Base-by-base conservation (phyloP, 2,888 invertebrate genomes). In the Copidosoma aretas region DNA sequence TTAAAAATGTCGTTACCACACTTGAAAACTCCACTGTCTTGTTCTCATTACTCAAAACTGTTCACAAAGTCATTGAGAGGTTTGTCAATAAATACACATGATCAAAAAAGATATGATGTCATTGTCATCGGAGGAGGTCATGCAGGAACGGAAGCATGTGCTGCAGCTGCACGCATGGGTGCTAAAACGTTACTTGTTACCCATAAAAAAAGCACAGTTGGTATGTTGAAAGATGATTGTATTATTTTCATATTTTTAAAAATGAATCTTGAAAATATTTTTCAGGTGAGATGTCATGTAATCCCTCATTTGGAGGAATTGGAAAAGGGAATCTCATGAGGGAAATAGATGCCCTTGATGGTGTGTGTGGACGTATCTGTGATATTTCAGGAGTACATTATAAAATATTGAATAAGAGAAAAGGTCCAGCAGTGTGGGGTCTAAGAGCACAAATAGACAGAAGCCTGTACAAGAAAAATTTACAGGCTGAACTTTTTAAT, bases 251-350 rank as follows among this genome's bases (percentile, higher is more conserved):
- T n/a, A 2, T 8, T 8, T 8, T n/a, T n/a, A 39, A 17, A 39
- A n/a, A 39, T 57, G 39, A 19, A 46, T 64, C 0, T 10, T 66
- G 15, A 19, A 58, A 22, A 52, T 54, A 25, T 53, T 19, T 62
- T 84, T 70, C 73, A 92, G 92, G 93, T 39, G 94, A 93, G 84
- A 96, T 96, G 95, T 94, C 94, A 0, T 95, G 96, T 79, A 96
- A 96, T 85, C 95, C 96, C 22, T 93, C 94, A 0, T 96, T 96
- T 85, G 95, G 95, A 32, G 95, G 95, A 10, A 93, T 96, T 75
- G 95, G 95, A 0, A 96, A 96, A 84, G 95, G 94, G 0, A 93
- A 95, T 81, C 84, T 95, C 61, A 91, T 95, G 89, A 87, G 89
- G 75, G 95, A 95, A 86, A 85, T 96, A 12, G 95, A 96, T 84